phyloP scores from a whole-genome alignment of 2,113 vertebrate species.

The Mellivora capensis region DNA sequence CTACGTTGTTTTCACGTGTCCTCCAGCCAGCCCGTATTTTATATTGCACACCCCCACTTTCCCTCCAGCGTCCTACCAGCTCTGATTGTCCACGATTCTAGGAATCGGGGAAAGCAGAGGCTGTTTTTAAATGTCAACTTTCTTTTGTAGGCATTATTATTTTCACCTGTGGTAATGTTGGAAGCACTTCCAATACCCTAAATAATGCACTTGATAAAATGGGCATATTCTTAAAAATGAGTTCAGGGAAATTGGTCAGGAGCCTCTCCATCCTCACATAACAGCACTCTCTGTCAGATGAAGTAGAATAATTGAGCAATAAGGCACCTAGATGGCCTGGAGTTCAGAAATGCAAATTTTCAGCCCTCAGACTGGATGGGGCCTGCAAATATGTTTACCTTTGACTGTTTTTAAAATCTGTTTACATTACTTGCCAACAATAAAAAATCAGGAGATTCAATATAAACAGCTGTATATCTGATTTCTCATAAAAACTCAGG shows the following conservation, averaged over 20 bases:
- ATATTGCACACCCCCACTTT: not conserved
- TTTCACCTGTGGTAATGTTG: not conserved
- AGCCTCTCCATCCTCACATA: not conserved
- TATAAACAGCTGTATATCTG: not conserved
- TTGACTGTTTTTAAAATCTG: not conserved
- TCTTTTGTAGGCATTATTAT: not conserved
- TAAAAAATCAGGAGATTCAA: not conserved
- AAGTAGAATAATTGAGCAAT: not conserved
- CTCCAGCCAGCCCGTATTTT: not conserved
- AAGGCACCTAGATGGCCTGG: not conserved
- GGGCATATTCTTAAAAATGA: not conserved
- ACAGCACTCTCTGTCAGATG: not conserved
- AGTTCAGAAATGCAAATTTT: not conserved
- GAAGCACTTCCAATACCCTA: not conserved
- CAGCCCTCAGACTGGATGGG: not conserved
- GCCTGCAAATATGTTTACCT: not conserved
- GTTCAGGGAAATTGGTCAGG: not conserved
- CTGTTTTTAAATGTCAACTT: not conserved
- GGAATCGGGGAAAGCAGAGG: not conserved
- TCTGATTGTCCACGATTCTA: not conserved
- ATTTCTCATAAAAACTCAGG: not conserved
- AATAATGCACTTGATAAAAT: not conserved
- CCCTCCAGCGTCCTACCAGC: not conserved
- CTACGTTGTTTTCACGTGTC: not conserved
- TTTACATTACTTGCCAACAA: not conserved